Evolutionary conservation across 2,888 invertebrate genomes (phyloP).

Genomic region (Danaus chrysippus): DNA sequence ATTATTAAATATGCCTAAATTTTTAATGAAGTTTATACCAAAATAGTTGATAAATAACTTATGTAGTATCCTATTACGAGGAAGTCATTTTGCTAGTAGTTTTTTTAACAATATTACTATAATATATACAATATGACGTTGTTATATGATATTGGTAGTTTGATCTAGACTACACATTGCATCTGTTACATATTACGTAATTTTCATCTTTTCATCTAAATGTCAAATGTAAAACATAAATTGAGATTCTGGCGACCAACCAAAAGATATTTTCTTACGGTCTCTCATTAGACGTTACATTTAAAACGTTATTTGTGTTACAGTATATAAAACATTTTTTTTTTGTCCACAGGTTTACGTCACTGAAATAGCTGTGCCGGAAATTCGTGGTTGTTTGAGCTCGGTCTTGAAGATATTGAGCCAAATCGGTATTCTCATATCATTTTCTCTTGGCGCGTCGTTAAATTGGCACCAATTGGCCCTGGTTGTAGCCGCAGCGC

Average conservation of each 20-base stretch:
- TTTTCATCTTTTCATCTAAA: conserved; percentile 4
- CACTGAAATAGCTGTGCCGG: conserved; percentile 92
- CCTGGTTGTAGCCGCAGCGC: conserved; percentile 86
- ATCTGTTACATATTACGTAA: background rate
- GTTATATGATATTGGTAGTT: background rate
- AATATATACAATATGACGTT: no score
- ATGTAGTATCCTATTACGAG: no score
- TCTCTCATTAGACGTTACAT: background rate
- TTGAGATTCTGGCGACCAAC: background rate
- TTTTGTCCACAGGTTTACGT: conserved; percentile 85
- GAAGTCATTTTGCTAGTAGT: no score
- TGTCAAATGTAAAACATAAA: conserved; percentile 4
- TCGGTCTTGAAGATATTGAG: conserved; percentile 91
- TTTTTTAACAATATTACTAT: no score
- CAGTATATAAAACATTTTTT: conserved; percentile 12
- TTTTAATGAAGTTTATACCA: no score
- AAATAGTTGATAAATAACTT: no score
- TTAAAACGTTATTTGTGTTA: no score
- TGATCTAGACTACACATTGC: background rate
- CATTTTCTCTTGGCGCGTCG: conserved; percentile 89
- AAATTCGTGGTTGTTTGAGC: conserved; percentile 91
- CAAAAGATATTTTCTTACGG: conserved; percentile 4
- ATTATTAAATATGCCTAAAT: no score
- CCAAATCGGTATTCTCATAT: conserved; percentile 90
- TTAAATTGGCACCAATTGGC: conserved; percentile 92